Conservation (phyloP, 2,888 invertebrate genomes). For the Amphipoea oculea region DNA sequence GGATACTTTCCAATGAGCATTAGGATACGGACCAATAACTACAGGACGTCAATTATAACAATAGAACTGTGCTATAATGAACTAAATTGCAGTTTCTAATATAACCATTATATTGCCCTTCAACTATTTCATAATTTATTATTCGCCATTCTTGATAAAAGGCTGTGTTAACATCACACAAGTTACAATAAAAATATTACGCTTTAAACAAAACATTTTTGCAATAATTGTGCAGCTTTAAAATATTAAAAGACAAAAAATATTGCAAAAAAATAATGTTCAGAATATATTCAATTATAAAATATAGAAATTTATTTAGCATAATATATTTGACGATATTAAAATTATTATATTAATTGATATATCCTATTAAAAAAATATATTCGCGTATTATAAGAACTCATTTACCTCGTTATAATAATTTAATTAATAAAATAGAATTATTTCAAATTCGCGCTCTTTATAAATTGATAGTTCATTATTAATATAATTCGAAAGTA, state of each 20-base stretch:
- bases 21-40: slow-evolving; percentile 82
- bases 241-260: slow-evolving; percentile 39
- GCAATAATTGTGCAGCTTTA: slow-evolving; percentile 43
- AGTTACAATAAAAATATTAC: background rate
- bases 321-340: background rate
- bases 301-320: slow-evolving; percentile 3
- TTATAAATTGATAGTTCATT: slow-evolving; percentile 11
- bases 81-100: slow-evolving; percentile 17
- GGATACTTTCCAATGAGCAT: slow-evolving; percentile 60
- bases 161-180: slow-evolving; percentile 31
- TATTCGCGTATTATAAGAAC: slow-evolving; percentile 39
- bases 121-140: background rate
- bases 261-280: slow-evolving; percentile 2
- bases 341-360: slow-evolving; percentile 15
- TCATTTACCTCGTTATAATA: slow-evolving; percentile 54
- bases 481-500: background rate
- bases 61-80: slow-evolving; percentile 66
- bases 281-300: slow-evolving; percentile 26
- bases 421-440: slow-evolving; percentile 8
- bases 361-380: slow-evolving; percentile 8
- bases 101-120: background rate
- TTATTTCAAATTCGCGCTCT: slow-evolving; percentile 15
- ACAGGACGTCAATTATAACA: slow-evolving; percentile 84
- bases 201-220: slow-evolving; percentile 33
- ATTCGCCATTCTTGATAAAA: slow-evolving; percentile 9